Percentiles rank a stretch among this genome's conserved stretches.
Evolutionary conservation across 1,140 invertebrate species (phyloP).

Genomic region (Drosophila serrata): DNA sequence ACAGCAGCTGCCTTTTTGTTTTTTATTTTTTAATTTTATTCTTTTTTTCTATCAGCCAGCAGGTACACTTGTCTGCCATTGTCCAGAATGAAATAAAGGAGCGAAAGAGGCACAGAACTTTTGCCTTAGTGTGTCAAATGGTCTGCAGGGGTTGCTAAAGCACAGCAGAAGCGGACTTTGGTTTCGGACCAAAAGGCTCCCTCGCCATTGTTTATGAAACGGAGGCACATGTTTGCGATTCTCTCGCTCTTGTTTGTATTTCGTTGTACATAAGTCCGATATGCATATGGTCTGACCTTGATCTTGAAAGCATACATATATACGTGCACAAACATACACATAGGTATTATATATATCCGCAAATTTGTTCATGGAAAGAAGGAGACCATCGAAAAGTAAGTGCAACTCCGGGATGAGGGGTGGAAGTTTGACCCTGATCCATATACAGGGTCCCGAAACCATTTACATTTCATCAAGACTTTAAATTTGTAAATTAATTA

Average conservation of each 20-base stretch:
- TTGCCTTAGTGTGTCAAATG: conserved; percentile 76
- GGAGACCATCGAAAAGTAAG: conserved; percentile 23
- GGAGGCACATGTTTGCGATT: conserved; percentile 74
- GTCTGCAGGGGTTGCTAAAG: conserved; percentile 66
- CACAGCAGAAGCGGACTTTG: conserved; percentile 24
- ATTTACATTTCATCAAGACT: too few species aligned
- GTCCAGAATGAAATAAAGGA: conserved; percentile 30
- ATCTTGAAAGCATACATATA: conserved; percentile 59
- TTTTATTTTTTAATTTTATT: conserved; percentile 9
- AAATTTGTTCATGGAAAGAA: conserved; percentile 1
- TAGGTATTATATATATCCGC: neutral
- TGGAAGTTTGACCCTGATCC: neutral
- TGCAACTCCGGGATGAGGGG: conserved; percentile 10
- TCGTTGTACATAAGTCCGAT: conserved; percentile 41
- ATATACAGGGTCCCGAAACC: conserved; percentile 9
- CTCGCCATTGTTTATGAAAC: conserved; percentile 63
- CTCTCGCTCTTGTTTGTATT: conserved; percentile 11
- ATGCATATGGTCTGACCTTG: conserved; percentile 72
- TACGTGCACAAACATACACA: neutral
- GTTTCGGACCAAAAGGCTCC: conserved; percentile 18
- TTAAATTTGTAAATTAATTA: too few species aligned
- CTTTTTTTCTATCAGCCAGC: conserved; percentile 34
- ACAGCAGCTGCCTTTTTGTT: conserved; percentile 69
- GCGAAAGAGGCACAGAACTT: conserved; percentile 12
- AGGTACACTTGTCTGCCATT: conserved; percentile 80